A percentile compares a stretch with the other conserved stretches of the same genome.
Conservation (phyloP, 2,888 invertebrate genomes). For the Proisotoma minuta region DNA sequence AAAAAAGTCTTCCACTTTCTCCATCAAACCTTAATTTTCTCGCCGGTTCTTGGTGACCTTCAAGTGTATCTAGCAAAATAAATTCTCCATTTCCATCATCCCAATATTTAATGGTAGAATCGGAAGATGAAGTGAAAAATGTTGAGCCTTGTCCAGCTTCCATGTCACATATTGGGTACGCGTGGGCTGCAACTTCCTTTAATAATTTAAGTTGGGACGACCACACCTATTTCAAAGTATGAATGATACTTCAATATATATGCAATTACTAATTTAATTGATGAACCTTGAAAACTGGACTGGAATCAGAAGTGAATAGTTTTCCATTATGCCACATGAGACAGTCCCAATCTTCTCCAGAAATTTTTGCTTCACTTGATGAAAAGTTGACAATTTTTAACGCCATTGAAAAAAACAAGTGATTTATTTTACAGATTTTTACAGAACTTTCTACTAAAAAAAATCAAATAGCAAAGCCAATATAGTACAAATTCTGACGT, state of each 20-base stretch:
- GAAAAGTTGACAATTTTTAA: conserved; percentile 13
- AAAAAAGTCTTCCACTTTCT: conserved; percentile 54
- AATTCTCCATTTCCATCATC: conserved; percentile 22
- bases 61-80: conserved; percentile 21
- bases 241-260: background rate
- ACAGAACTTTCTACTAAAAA: background rate
- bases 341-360: conserved; percentile 29
- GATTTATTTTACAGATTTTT: too few relatives aligned
- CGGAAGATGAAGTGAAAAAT: conserved; percentile 62
- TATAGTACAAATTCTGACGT: too few relatives aligned
- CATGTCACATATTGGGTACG: conserved; percentile 60
- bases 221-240: conserved; percentile 52
- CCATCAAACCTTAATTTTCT: conserved; percentile 49
- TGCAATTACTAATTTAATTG: background rate
- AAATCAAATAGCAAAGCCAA: background rate
- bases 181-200: conserved; percentile 57
- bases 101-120: conserved; percentile 55
- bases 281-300: conserved; percentile 25
- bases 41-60: conserved; percentile 39
- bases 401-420: background rate
- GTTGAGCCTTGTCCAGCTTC: conserved; percentile 56
- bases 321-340: conserved; percentile 35
- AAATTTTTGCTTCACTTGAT: conserved; percentile 15
- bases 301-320: conserved; percentile 26
- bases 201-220: conserved; percentile 52